phyloP scores from a whole-genome alignment of 2,888 invertebrate species.

The Drosophila bunnanda region DNA sequence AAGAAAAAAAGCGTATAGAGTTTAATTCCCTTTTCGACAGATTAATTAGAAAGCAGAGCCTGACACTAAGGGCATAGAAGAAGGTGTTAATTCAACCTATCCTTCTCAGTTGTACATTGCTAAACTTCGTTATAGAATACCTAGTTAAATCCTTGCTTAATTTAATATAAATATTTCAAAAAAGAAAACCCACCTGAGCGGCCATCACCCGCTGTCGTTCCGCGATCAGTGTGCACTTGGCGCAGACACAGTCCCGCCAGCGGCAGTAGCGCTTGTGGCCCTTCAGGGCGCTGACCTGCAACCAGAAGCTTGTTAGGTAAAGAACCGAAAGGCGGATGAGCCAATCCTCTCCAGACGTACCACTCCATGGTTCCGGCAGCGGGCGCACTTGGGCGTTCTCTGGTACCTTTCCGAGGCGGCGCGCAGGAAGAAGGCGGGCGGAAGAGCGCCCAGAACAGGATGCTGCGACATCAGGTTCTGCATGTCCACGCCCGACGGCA shows the following conservation, averaged over 20 bases:
- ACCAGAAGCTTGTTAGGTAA: background rate
- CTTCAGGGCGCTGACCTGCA: constrained; percentile 87
- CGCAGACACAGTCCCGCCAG: constrained; percentile 98
- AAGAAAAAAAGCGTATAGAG: background rate
- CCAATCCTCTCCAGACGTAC: constrained; percentile 87
- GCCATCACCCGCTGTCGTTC: constrained; percentile 99
- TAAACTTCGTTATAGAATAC: too few relatives aligned
- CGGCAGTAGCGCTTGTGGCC: constrained; percentile 98
- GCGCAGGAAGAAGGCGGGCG: constrained; percentile 94
- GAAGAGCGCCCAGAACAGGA: constrained; percentile 92
- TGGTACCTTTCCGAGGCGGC: constrained; percentile 97
- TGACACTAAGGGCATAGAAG: too few relatives aligned
- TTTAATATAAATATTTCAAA: background rate
- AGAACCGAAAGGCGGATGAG: background rate
- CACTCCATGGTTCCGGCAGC: constrained; percentile 98
- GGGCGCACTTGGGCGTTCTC: constrained; percentile 98
- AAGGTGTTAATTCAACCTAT: background rate
- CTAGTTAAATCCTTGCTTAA: background rate
- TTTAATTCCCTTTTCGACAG: background rate
- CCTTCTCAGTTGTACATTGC: too few relatives aligned
- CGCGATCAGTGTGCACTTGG: constrained; percentile 98
- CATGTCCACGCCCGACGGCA: constrained; percentile 94
- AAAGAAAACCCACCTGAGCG: constrained; percentile 91
- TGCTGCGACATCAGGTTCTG: constrained; percentile 93
- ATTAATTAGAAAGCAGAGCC: background rate